Evolutionary conservation across 2,113 vertebrate species (phyloP).

Genomic region (Nesogale talazaci): DNA sequence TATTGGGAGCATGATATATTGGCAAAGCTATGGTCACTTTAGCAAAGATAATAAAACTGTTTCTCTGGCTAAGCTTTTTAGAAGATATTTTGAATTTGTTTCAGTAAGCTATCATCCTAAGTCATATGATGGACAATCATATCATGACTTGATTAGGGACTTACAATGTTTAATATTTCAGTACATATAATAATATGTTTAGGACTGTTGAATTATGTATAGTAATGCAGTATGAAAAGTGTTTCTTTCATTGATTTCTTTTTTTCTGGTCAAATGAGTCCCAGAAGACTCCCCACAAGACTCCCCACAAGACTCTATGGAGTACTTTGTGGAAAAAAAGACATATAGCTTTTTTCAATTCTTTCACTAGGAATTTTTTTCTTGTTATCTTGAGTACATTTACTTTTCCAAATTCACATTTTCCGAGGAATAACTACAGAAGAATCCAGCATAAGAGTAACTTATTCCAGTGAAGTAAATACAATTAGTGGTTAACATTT

Average conservation of each 20-base stretch:
- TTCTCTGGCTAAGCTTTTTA: background rate
- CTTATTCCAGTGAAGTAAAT: background rate
- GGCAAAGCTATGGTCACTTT: background rate
- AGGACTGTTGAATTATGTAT: background rate
- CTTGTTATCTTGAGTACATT: background rate
- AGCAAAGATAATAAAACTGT: background rate
- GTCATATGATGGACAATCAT: background rate
- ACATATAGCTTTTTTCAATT: background rate
- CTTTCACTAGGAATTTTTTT: background rate
- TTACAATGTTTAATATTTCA: background rate
- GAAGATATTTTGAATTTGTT: conserved; percentile 4
- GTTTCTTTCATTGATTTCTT: background rate
- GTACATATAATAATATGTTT: conserved; percentile 36
- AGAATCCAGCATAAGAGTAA: background rate
- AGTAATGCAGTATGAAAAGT: background rate
- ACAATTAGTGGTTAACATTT: background rate
- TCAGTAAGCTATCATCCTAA: background rate
- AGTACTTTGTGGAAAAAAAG: background rate
- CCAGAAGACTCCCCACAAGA: background rate
- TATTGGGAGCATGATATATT: background rate
- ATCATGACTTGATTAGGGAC: background rate
- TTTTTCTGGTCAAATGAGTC: background rate
- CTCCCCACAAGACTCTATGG: background rate
- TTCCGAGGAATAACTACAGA: background rate
- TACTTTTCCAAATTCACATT: background rate